Evolutionary conservation across 2,113 vertebrate species (phyloP), one percentile per base, ranked within the genome.

Genomic region (Hystrix brachyura): DNA sequence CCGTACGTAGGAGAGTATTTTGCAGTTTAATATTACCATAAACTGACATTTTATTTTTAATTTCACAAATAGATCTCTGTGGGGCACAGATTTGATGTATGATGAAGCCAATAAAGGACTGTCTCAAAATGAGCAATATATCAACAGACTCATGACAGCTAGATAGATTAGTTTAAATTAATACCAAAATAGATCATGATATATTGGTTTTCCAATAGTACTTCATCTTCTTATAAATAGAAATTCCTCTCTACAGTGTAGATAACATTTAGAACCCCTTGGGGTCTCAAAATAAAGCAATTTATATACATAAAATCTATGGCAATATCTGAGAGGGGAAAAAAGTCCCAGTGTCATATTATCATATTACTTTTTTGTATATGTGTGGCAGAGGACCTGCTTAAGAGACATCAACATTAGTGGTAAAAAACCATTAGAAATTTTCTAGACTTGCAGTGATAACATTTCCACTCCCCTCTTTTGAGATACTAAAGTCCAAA

Each of bases 131-230:
- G 76, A 95, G 69, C 38, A 95, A 43, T 95, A 32, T 91, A 94
- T 94, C 78, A 96, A 65, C 55, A 91, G 29, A 11, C 4, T 87
- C 38, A 53, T 87, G 97, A 96, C 94, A 97, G 81, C 59, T 92
- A 93, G 95, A 95, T 86, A 97, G 83, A 94, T 94, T 96, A 97
- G 92, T 79, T 96, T 38, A 93, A 97, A 93, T 97, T 97, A 96
- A 94, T 97, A 96, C 34, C 48, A 76, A 95, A 96, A 93, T 89
- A 95, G 79, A 97, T 87, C 59, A 59, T 95, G 86, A 97, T 80
- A 60, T 78, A 96, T 94, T 90, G 80, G 60, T 93, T 97, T 97
- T 95, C 74, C 91, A 91, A 62, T 76, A 94, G 71, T 46, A 94
- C 88, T 97, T 95, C 19, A 96, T 97, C 94, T 95, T 97, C 53